These are phyloP conservation scores for Charanyca ferruginea DNA, from an alignment of 2,888 invertebrate species.

Conservation along the genomic window DNA sequence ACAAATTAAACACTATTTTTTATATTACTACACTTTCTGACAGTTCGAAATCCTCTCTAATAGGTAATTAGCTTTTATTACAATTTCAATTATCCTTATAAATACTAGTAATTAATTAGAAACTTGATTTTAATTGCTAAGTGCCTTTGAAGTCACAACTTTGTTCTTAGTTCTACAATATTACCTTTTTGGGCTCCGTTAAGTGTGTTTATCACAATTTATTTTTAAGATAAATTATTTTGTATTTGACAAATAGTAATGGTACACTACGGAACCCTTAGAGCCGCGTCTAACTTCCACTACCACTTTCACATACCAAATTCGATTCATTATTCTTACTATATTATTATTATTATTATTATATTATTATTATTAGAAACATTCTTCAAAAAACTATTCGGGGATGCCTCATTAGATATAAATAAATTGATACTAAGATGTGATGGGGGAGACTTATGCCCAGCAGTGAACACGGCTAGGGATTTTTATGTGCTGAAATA, in stretches of 20 bases:
- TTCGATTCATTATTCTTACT: conserved; percentile 54
- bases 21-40: conserved; percentile 15
- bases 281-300: conserved; percentile 8
- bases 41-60: conserved; percentile 20
- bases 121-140: conserved; percentile 48
- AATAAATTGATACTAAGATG: conserved; percentile 27
- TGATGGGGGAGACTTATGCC: no score
- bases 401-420: conserved; percentile 10
- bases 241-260: neutral
- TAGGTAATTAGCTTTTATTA: conserved; percentile 17
- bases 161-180: conserved; percentile 28
- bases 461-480: no score
- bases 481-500: no score
- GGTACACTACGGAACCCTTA: conserved; percentile 12
- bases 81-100: conserved; percentile 49
- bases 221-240: conserved; percentile 1
- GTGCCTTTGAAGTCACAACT: conserved; percentile 53
- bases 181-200: conserved; percentile 10
- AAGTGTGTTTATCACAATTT: neutral
- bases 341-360: no score
- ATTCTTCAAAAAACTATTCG: neutral
- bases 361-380: conserved; percentile 16
- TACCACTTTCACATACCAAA: conserved; percentile 20
- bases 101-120: conserved; percentile 42
- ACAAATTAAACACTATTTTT: neutral